phyloP scores from a whole-genome alignment of 2,797 vertebrate species.

The Anguilla pacifica region DNA sequence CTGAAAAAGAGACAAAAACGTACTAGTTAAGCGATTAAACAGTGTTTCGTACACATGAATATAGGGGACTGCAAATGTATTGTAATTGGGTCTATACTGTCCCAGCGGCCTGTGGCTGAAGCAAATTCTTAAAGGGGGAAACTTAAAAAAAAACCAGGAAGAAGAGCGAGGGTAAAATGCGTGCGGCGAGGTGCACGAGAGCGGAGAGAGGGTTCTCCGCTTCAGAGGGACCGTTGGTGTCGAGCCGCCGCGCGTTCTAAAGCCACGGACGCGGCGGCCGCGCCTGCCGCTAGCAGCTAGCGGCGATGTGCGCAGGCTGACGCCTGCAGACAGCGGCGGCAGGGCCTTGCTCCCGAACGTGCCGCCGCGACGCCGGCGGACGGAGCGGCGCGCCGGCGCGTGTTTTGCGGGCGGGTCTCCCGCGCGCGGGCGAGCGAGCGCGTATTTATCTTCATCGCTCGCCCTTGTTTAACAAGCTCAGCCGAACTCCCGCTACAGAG shows the following conservation, averaged over 20 bases:
- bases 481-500: slow-evolving; percentile 57
- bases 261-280: background rate
- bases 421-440: slow-evolving; percentile 46
- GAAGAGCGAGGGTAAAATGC: background rate
- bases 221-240: background rate
- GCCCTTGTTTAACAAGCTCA: slow-evolving; percentile 27
- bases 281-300: background rate
- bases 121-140: background rate
- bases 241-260: background rate
- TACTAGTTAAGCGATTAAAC: background rate
- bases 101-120: background rate
- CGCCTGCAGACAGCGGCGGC: background rate
- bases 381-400: background rate
- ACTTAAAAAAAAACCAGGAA: background rate
- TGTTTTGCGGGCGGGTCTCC: slow-evolving; percentile 43
- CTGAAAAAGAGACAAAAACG: background rate
- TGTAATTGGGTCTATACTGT: background rate
- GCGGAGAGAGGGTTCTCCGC: background rate
- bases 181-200: background rate
- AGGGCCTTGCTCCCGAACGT: background rate
- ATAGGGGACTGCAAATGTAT: background rate
- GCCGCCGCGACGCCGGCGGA: background rate
- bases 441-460: slow-evolving; percentile 46
- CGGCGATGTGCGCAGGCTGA: background rate
- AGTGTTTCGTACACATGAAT: background rate